Conservation (phyloP, 2,888 invertebrate species). For the Acronicta alni region DNA sequence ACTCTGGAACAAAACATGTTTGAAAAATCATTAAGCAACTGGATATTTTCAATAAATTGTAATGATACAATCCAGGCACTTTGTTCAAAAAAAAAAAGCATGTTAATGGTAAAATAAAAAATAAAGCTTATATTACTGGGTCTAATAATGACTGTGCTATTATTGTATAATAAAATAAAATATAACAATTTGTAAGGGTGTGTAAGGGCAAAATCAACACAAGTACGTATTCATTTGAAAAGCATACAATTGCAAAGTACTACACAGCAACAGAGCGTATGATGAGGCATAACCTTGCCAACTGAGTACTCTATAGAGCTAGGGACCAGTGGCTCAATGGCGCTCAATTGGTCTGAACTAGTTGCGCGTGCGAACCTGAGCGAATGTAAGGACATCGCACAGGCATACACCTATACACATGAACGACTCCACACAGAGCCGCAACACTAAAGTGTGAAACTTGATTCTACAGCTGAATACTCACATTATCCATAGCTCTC, state of each 20-base stretch:
- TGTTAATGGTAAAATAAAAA: slow-evolving; percentile 41
- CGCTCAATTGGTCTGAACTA: slow-evolving; percentile 86
- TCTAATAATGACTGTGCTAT: slow-evolving; percentile 46
- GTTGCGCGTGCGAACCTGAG: slow-evolving; percentile 83
- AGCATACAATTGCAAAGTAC: slow-evolving; percentile 57
- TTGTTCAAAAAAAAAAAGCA: slow-evolving; percentile 36
- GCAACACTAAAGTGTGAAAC: slow-evolving; percentile 41
- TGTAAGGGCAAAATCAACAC: slow-evolving; percentile 44
- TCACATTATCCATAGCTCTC: slow-evolving; percentile 40
- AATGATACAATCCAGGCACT: slow-evolving; percentile 47
- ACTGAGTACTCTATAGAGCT: slow-evolving; percentile 73
- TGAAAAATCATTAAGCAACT: slow-evolving; percentile 45
- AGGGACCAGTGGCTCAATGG: slow-evolving; percentile 83
- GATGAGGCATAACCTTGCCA: slow-evolving; percentile 80
- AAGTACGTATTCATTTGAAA: slow-evolving; percentile 48
- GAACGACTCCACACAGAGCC: slow-evolving; percentile 52
- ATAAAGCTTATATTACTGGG: slow-evolving; percentile 37
- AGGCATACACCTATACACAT: slow-evolving; percentile 57
- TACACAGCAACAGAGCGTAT: slow-evolving; percentile 48
- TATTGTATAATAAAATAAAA: slow-evolving; percentile 33
- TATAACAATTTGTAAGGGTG: slow-evolving; percentile 44
- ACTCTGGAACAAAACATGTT: slow-evolving; percentile 59
- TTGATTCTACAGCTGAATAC: slow-evolving; percentile 37
- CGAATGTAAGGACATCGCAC: slow-evolving; percentile 72
- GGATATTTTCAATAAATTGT: slow-evolving; percentile 29